Percentiles rank a stretch among this genome's conserved stretches.
Evolutionary conservation across 1,140 invertebrate species (phyloP).

Genomic region (Drosophila pachea): DNA sequence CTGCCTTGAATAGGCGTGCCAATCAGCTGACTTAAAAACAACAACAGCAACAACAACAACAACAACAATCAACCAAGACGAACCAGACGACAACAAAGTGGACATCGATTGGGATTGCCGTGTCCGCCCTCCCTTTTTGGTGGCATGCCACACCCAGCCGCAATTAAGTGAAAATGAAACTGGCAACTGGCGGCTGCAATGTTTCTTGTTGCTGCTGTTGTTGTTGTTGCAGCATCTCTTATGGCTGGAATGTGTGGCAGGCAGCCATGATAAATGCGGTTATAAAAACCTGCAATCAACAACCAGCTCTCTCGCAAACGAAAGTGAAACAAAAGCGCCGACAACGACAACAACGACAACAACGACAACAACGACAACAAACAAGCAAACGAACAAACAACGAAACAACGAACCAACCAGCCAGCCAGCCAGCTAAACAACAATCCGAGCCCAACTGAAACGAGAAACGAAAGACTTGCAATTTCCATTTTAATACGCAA

Average conservation of each 20-base stretch:
- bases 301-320: slow-evolving; percentile 55
- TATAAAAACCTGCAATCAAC: slow-evolving; percentile 73
- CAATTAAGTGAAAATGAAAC: slow-evolving; percentile 69
- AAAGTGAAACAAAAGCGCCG: slow-evolving; percentile 76
- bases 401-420: slow-evolving; percentile 13
- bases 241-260: slow-evolving; percentile 70
- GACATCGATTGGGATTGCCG: background rate
- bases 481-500: slow-evolving; percentile 77
- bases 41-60: no score
- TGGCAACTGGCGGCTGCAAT: slow-evolving; percentile 26
- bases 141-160: slow-evolving; percentile 11
- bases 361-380: background rate
- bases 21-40: slow-evolving; percentile 4
- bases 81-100: background rate
- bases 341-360: slow-evolving; percentile 16
- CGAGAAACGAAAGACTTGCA: slow-evolving; percentile 68
- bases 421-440: slow-evolving; percentile 13
- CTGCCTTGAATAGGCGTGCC: background rate
- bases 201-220: no score
- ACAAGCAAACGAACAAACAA: slow-evolving; percentile 8
- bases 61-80: no score
- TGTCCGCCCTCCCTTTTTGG: slow-evolving; percentile 3
- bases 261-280: slow-evolving; percentile 72
- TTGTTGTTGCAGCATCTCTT: slow-evolving; percentile 50
- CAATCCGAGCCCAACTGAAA: slow-evolving; percentile 13